Percentiles rank a stretch among this genome's conserved stretches.
phyloP scores from a whole-genome alignment of 2,888 invertebrate genomes.

The Euplagia quadripunctaria region DNA sequence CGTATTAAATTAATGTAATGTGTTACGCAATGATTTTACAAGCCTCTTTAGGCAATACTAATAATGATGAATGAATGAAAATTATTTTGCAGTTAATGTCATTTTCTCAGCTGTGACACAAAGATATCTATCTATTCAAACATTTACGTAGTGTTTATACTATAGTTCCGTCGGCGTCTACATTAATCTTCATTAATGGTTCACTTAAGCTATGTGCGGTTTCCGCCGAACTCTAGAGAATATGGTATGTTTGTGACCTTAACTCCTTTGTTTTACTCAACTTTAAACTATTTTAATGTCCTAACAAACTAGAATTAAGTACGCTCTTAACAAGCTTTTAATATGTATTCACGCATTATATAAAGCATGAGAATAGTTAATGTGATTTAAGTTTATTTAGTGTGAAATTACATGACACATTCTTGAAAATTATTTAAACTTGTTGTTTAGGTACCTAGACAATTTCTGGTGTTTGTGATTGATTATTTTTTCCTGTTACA shows the following conservation, averaged over 20 bases:
- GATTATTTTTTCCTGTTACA: conserved; percentile 21
- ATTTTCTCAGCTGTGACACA: conserved; percentile 44
- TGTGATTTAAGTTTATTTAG: conserved; percentile 14
- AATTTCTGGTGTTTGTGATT: conserved; percentile 6
- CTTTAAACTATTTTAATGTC: conserved; percentile 66
- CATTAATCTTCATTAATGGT: conserved; percentile 85
- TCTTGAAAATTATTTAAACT: conserved; percentile 22
- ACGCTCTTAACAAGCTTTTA: conserved; percentile 47
- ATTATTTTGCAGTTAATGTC: conserved; percentile 46
- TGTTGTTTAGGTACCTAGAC: conserved; percentile 18
- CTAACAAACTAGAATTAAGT: conserved; percentile 54
- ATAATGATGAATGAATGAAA: conserved; percentile 50
- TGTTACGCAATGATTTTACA: conserved; percentile 39
- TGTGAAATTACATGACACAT: conserved; percentile 23
- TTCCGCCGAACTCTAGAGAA: conserved; percentile 65
- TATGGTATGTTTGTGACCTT: conserved; percentile 59
- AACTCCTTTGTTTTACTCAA: conserved; percentile 57
- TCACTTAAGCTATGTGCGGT: conserved; percentile 78
- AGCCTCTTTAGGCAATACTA: conserved; percentile 19
- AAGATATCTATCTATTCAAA: conserved; percentile 44
- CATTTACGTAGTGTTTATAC: conserved; percentile 46
- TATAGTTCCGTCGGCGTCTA: conserved; percentile 69
- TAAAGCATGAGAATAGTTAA: conserved; percentile 21
- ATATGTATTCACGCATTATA: conserved; percentile 36
- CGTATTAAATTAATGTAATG: conserved; percentile 35